Evolutionary conservation across 2,797 vertebrate genomes (phyloP), one percentile per base, ranked within the genome.

Genomic region (Saxicola maurus): DNA sequence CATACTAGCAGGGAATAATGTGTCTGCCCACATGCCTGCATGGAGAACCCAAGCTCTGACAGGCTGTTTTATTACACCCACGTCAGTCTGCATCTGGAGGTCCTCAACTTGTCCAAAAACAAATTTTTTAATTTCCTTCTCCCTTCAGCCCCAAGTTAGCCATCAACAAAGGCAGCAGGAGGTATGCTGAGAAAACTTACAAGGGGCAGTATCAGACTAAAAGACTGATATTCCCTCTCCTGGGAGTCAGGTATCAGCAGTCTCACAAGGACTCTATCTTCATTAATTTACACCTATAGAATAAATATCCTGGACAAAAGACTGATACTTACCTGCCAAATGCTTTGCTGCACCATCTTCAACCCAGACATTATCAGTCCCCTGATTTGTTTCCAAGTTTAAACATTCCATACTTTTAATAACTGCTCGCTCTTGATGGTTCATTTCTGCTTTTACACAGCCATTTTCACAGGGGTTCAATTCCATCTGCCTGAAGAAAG

Each of bases 401-500:
- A 94, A 95, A 80, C 95, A 83, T 46, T 86, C 93, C 80, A 93
- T 62, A 42, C 59, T 96, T 93, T 79, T 93, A 92, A 78, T 75
- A 85, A 96, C 87, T 49, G 89, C 88, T 96, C 95, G 98, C 93
- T 91, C 96, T 94, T 94, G 95, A 89, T 95, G 91, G 87, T 88
- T 96, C 60, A 95, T 95, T 95, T 97, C 96, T 97, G 94, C 79
- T 91, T 90, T 97, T 86, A 97, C 60, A 85, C 96, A 96, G 83
- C 97, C 97, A 81, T 98, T 98, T 96, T 97, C 97, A 95, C 96
- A 97, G 37, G 71, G 96, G 30, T 95, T 95, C 66, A 97, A 82
- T 92, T 98, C 98, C 89, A 95, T 97, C 92, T 97, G 97, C 71
- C 98, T 98, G 80, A 66, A 94, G 65, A 49, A 89, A 92, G 60